phyloP scores from a whole-genome alignment of 64 coral and sea anemone species.

The Anthopleura sola region DNA sequence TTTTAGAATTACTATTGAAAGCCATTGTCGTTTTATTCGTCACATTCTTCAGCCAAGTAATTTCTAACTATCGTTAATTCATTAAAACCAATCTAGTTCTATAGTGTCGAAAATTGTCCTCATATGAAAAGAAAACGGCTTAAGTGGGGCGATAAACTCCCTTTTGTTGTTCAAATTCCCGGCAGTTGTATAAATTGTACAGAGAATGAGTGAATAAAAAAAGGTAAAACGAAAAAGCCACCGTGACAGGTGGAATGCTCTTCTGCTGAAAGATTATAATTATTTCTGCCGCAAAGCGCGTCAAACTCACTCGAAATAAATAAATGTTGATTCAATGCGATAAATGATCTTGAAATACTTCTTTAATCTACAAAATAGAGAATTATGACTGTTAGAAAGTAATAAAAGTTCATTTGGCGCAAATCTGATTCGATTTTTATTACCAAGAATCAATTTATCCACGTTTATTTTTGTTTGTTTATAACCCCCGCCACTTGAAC shows the following conservation, averaged over 20 bases:
- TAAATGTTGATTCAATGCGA: neutral
- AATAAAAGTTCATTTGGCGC: neutral
- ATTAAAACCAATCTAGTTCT: neutral
- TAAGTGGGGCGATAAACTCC: slow-evolving; percentile 8
- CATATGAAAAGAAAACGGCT: slow-evolving; percentile 7
- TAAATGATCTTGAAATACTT: slow-evolving; percentile 8
- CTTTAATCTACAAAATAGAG: slow-evolving; percentile 5
- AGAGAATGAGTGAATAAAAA: neutral
- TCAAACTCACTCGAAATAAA: neutral
- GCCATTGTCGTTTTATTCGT: neutral
- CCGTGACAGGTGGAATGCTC: neutral
- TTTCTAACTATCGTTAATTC: neutral
- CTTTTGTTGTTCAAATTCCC: slow-evolving; percentile 5
- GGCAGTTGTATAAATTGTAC: neutral
- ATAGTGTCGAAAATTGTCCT: slow-evolving; percentile 15
- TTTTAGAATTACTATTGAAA: neutral
- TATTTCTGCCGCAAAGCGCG: neutral
- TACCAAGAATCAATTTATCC: neutral
- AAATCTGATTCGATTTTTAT: slow-evolving; percentile 6
- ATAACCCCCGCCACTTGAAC: neutral
- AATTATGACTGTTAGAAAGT: slow-evolving; percentile 6
- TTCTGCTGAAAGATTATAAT: neutral
- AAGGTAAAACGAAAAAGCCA: neutral
- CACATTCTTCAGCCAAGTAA: neutral
- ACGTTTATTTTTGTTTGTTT: neutral